A percentile compares a stretch with the other conserved stretches of the same genome.
phyloP scores from a whole-genome alignment of 92 coral and sea anemone species.

The Zoanthus solanderi region DNA sequence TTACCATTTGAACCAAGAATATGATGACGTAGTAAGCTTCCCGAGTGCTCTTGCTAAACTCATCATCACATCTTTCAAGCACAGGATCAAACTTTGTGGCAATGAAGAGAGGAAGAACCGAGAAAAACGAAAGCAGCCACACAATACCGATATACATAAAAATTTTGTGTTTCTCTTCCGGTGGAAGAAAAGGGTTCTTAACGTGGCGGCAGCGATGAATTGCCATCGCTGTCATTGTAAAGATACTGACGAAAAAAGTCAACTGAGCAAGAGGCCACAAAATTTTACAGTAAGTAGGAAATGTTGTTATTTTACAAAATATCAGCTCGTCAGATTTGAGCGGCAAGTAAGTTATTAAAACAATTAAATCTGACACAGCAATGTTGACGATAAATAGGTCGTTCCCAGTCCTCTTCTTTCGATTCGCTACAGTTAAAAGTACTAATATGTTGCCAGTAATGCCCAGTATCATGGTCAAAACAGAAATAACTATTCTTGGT shows the following conservation, averaged over 20 bases:
- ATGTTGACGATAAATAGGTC: slow-evolving; percentile 49
- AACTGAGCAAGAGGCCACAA: slow-evolving; percentile 35
- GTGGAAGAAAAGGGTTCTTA: slow-evolving; percentile 37
- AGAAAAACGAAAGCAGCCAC: slow-evolving; percentile 1
- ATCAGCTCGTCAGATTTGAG: background rate
- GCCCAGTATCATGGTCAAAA: slow-evolving; percentile 5
- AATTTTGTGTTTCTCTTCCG: slow-evolving; percentile 13
- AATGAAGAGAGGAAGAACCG: background rate
- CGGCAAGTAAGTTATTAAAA: slow-evolving; percentile 14
- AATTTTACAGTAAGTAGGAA: slow-evolving; percentile 23
- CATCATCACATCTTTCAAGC: background rate
- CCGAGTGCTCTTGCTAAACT: background rate
- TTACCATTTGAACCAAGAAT: background rate
- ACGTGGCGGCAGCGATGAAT: slow-evolving; percentile 49
- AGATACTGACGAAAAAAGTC: slow-evolving; percentile 41
- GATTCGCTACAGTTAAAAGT: slow-evolving; percentile 29
- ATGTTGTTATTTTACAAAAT: background rate
- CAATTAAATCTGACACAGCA: slow-evolving; percentile 39
- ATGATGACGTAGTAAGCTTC: background rate
- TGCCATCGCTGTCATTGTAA: slow-evolving; percentile 53
- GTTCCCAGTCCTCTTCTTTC: slow-evolving; percentile 38
- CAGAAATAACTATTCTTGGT: background rate
- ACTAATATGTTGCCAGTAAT: slow-evolving; percentile 22
- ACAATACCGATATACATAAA: slow-evolving; percentile 5
- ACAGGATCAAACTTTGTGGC: background rate